Conservation (phyloP, 2,888 invertebrate species). For the Melitaea athalia region DNA sequence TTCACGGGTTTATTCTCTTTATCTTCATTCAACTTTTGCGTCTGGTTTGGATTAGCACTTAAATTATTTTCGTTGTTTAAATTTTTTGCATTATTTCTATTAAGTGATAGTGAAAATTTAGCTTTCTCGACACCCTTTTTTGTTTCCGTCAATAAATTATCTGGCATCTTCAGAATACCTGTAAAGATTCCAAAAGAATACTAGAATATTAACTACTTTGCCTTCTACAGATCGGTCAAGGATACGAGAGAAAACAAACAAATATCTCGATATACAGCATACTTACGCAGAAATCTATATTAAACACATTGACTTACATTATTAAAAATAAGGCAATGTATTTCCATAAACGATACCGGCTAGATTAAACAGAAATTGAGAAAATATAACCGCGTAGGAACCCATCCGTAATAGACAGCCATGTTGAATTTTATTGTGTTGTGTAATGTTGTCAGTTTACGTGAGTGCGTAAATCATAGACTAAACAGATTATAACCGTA, state of each 20-base stretch:
- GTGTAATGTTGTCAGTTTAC: slow-evolving; percentile 36
- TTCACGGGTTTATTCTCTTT: slow-evolving; percentile 74
- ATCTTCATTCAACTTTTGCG: slow-evolving; percentile 54
- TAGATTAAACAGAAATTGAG: slow-evolving; percentile 58
- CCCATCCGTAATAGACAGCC: slow-evolving; percentile 68
- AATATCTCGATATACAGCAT: slow-evolving; percentile 44
- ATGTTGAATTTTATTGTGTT: slow-evolving; percentile 59
- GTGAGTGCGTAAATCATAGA: slow-evolving; percentile 25
- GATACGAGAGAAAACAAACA: slow-evolving; percentile 51
- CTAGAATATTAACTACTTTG: slow-evolving; percentile 53
- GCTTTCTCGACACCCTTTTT: slow-evolving; percentile 73
- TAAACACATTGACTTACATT: slow-evolving; percentile 74
- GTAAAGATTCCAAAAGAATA: slow-evolving; percentile 47
- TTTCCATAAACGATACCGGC: slow-evolving; percentile 48
- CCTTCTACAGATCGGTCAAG: slow-evolving; percentile 63
- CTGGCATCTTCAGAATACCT: slow-evolving; percentile 82
- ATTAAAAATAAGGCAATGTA: slow-evolving; percentile 66
- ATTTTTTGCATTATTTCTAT: slow-evolving; percentile 71
- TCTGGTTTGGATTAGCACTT: slow-evolving; percentile 55
- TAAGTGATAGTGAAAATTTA: slow-evolving; percentile 71
- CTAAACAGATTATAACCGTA: slow-evolving; percentile 13
- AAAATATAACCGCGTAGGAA: slow-evolving; percentile 63
- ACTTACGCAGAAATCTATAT: slow-evolving; percentile 70
- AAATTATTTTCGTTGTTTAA: slow-evolving; percentile 62
- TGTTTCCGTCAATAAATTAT: slow-evolving; percentile 72